phyloP scores from a whole-genome alignment of 2,113 vertebrate genomes.

The Garra rufa region DNA sequence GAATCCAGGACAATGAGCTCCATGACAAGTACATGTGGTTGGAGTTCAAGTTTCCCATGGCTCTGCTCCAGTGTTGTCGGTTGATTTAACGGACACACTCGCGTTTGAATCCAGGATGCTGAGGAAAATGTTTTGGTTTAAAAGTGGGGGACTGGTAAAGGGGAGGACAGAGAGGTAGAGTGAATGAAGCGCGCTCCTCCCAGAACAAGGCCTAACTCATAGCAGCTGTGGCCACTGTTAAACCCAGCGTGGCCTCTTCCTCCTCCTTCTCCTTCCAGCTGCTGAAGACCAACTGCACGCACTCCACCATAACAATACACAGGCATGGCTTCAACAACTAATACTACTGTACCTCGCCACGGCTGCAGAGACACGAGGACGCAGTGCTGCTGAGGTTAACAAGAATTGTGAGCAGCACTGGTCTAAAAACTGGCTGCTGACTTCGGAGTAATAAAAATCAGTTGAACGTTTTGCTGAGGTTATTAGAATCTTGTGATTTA shows the following conservation, averaged over 20 bases:
- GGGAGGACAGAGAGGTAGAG: slow-evolving; percentile 52
- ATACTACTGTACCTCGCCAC: neutral
- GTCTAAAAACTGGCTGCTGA: neutral
- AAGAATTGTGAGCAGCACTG: neutral
- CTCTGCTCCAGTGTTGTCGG: slow-evolving; percentile 67
- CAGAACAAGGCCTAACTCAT: slow-evolving; percentile 65
- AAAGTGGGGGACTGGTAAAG: slow-evolving; percentile 56
- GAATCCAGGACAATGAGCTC: neutral
- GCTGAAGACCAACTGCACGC: slow-evolving; percentile 42
- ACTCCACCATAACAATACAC: slow-evolving; percentile 29
- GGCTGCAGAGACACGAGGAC: neutral
- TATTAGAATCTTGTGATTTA: neutral
- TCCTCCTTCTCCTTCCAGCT: slow-evolving; percentile 48
- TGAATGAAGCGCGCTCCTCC: slow-evolving; percentile 54
- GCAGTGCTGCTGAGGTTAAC: neutral
- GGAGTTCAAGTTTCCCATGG: slow-evolving; percentile 72
- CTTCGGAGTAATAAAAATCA: neutral
- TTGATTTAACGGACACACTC: slow-evolving; percentile 68
- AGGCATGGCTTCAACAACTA: slow-evolving; percentile 13
- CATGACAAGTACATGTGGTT: neutral
- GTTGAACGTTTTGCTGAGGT: neutral
- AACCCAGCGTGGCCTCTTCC: slow-evolving; percentile 40
- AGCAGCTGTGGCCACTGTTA: slow-evolving; percentile 69
- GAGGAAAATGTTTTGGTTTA: slow-evolving; percentile 73
- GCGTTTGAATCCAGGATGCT: slow-evolving; percentile 63